A percentile compares a stretch with the other conserved stretches of the same genome.
Evolutionary conservation across 2,113 vertebrate genomes (phyloP).

Genomic region (Poecilia latipinna): DNA sequence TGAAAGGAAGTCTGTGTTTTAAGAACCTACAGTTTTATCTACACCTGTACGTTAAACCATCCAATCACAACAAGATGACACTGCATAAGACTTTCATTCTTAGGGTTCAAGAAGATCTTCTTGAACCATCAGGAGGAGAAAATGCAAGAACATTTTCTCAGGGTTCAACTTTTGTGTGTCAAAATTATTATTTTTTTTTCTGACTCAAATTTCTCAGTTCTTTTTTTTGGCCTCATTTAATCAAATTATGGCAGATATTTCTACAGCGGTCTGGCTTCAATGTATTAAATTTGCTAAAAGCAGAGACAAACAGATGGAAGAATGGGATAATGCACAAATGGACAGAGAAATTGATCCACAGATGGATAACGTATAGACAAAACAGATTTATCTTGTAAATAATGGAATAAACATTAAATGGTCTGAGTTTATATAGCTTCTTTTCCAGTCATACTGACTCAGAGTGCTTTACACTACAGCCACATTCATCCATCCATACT

Average conservation of each 20-base stretch:
- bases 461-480: too few relatives aligned
- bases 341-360: too few relatives aligned
- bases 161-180: background rate
- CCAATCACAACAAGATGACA: background rate
- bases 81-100: background rate
- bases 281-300: too few relatives aligned
- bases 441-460: too few relatives aligned
- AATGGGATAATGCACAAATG: too few relatives aligned
- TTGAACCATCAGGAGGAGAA: too few relatives aligned
- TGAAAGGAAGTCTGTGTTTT: background rate
- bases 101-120: too few relatives aligned
- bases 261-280: too few relatives aligned
- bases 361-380: background rate
- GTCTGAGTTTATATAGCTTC: too few relatives aligned
- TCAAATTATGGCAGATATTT: background rate
- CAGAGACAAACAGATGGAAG: too few relatives aligned
- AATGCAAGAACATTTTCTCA: background rate
- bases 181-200: background rate
- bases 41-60: constrained; percentile 1
- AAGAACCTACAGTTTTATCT: background rate
- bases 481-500: too few relatives aligned
- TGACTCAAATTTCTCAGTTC: too few relatives aligned
- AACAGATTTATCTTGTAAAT: background rate
- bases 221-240: background rate
- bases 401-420: background rate